Percentiles rank a stretch among this genome's conserved stretches.
Evolutionary conservation across 2,113 vertebrate species (phyloP).

Genomic region (Anthoscopus minutus): DNA sequence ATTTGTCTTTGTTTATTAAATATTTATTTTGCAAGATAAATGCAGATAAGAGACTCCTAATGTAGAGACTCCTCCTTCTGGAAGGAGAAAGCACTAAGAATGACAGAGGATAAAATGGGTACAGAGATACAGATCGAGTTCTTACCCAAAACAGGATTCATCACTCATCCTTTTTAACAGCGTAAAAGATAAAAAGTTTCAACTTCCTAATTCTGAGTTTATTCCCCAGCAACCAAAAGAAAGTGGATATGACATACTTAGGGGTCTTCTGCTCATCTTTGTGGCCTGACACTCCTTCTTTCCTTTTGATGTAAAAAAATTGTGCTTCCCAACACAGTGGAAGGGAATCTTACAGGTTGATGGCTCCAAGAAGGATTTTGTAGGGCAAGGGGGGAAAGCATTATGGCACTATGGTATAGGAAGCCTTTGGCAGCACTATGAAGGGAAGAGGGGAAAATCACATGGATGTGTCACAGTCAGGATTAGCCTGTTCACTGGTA

Average conservation of each 20-base stretch:
- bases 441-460: not conserved
- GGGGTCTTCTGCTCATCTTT: not conserved
- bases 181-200: not conserved
- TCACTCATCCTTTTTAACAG: not conserved
- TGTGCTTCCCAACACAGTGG: not conserved
- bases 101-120: not conserved
- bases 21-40: slow-evolving; percentile 40
- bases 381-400: not conserved
- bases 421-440: not conserved
- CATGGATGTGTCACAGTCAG: not conserved
- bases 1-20: slow-evolving; percentile 44
- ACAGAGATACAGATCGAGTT: not conserved
- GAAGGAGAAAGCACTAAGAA: accelerated
- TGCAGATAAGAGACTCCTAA: not conserved
- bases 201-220: not conserved
- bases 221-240: not conserved
- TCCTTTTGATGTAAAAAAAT: not conserved
- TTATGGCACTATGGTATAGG: not conserved
- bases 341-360: not conserved
- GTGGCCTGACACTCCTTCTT: not conserved
- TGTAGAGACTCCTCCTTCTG: no score
- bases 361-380: not conserved
- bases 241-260: not conserved
- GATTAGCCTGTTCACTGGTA: not conserved
- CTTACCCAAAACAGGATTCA: not conserved